Evolutionary conservation across 2,888 invertebrate species (phyloP), one percentile per base, ranked within the genome.

Genomic region (Blastobasis adustella): DNA sequence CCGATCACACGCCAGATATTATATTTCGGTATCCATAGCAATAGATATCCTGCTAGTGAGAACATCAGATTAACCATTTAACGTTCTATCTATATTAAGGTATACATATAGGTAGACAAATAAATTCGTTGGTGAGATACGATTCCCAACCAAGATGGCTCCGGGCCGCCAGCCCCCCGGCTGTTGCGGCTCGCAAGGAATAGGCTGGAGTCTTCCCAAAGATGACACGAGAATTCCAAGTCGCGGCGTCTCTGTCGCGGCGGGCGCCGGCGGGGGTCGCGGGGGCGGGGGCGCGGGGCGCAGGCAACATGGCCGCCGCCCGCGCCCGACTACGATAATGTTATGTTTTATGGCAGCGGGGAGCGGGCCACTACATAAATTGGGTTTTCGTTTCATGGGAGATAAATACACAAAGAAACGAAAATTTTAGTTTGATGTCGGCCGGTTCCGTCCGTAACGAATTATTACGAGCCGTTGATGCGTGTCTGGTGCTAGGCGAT

Each of bases 281-380:
- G 85, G 84, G 86, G 10, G 45, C 6, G 45, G n/a, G 49, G 37
- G 44, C n/a, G n/a, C n/a, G 81, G 84, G 83, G 81, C 79, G 79
- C 69, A 76, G 76, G 73, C 76, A 81, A 23, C 23, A 23, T 23
- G 23, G 23, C 23, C 23, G 23, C 23, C 23, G 23, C 23, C 23
- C 23, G 23, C 23, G 23, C 23, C 23, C 23, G 23, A 23, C 23
- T 3, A 82, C 84, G 84, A 85, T 85, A 86, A 81, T 85, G 81
- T 84, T 84, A 85, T 84, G 81, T 84, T 85, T 85, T 84, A 86
- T 79, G 81, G 73, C 77, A 67, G 69, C 76, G 79, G 80, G 76
- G 73, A 79, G 79, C 74, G 69, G 68, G 66, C 62, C 67, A 68
- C 23, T 68, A 79, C 79, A 79, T 82, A 81, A 82, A 84, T 81